phyloP scores from a whole-genome alignment of 2,888 invertebrate species.

The Rutpela maculata region DNA sequence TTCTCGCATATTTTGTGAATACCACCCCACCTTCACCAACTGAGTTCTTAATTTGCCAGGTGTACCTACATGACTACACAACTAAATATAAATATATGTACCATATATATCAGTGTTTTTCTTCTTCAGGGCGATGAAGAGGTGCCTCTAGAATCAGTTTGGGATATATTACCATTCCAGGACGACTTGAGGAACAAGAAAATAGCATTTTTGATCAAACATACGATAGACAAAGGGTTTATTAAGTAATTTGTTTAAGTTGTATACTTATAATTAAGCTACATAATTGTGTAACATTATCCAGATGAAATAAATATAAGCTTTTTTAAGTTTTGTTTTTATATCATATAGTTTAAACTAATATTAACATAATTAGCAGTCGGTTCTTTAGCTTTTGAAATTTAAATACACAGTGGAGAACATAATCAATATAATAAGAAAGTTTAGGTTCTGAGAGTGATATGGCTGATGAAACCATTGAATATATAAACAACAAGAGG shows the following conservation, averaged over 20 bases:
- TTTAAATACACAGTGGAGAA: too few species aligned
- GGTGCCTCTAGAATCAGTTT: slow-evolving; percentile 79
- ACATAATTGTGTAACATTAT: not conserved
- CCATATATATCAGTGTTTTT: not conserved
- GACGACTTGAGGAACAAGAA: slow-evolving; percentile 78
- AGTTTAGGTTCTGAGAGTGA: too few species aligned
- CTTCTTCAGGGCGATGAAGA: slow-evolving; percentile 74
- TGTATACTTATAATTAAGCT: not conserved
- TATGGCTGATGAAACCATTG: too few species aligned
- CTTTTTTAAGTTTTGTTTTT: not conserved
- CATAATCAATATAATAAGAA: too few species aligned
- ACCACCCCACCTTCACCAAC: too few species aligned
- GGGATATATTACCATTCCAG: slow-evolving; percentile 79
- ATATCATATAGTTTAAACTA: too few species aligned
- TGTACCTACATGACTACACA: too few species aligned
- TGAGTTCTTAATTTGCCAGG: too few species aligned
- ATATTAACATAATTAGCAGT: too few species aligned
- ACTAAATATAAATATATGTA: not conserved
- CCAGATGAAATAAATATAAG: not conserved
- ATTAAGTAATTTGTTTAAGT: slow-evolving; percentile 69
- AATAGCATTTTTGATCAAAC: slow-evolving; percentile 80
- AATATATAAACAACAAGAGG: too few species aligned
- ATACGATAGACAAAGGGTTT: slow-evolving; percentile 80
- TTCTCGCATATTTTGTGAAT: too few species aligned
- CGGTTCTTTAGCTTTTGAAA: too few species aligned